Evolutionary conservation across 1,140 invertebrate genomes (phyloP), one percentile per base, ranked within the genome.

Genomic region (Temnothorax longispinosus): DNA sequence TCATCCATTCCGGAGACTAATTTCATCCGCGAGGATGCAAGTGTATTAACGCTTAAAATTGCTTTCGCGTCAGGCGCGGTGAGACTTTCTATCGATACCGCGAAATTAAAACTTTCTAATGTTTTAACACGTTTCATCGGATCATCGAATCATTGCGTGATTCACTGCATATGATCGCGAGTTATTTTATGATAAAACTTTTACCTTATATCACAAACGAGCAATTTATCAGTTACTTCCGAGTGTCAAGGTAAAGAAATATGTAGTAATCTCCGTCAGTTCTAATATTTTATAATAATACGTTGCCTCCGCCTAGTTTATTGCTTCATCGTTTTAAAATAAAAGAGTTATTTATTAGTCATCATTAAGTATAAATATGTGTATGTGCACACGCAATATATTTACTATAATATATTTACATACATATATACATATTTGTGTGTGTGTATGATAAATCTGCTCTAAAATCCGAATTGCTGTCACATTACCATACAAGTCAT

Each of bases 21-120:
- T 84, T 84, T 84, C 80, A 84, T 84, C 67, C 41, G 52, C 52
- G 54, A 74, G 80, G 80, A 84, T 84, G 54, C 80, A 84, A 82
- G 80, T 75, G 54, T 60, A 84, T 84, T 84, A 84, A 75, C 69
- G 80, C 69, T 84, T 84, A 84, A 84, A 84, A 84, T 84, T 84
- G 80, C 80, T 84, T 84, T 84, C 80, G 80, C 80, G 38, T 13
- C 64, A 81, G 78, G 78, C 65, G 67, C 80, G 54, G 80, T 60
- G 54, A 84, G 69, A 84, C 80, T 84, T 84, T 84, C 80, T 84
- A 84, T 84, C 69, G 80, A 84, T 84, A 84, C 69, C n/a, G 80
- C 69, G 54, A 84, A 72, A 84, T 84, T 84, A 84, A 84, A 84
- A 84, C 80, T 84, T 84, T 84, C 80, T 72, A 84, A 84, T 82